phyloP scores from a whole-genome alignment of 2,888 invertebrate species.

The Eupithecia tripunctaria region DNA sequence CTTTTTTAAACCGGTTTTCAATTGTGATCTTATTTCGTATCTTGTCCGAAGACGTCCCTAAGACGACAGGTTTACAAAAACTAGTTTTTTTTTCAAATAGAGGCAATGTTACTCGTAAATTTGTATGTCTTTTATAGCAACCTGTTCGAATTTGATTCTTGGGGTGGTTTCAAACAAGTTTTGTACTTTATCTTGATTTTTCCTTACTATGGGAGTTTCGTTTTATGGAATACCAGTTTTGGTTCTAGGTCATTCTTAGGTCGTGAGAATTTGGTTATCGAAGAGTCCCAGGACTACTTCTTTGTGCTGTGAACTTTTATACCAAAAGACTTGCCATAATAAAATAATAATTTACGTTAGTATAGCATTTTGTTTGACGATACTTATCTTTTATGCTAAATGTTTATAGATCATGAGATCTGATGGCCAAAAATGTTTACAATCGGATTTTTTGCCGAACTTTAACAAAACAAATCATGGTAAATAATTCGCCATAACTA shows the following conservation, averaged over 20 bases:
- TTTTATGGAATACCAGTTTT: conserved; percentile 49
- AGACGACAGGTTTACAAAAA: conserved; percentile 62
- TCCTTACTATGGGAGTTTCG: conserved; percentile 29
- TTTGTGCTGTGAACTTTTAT: background rate
- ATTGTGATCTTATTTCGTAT: conserved; percentile 49
- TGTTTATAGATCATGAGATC: background rate
- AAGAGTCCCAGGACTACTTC: background rate
- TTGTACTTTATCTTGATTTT: conserved; percentile 1
- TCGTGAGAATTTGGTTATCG: conserved; percentile 24
- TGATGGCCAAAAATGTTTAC: background rate
- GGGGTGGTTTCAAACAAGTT: conserved; percentile 47
- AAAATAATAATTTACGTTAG: background rate
- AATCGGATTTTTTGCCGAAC: background rate
- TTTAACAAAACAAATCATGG: background rate
- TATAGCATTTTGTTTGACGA: background rate
- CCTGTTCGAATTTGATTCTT: conserved; percentile 54
- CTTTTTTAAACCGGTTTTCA: conserved; percentile 26
- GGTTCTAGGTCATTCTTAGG: conserved; percentile 46
- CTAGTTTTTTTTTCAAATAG: conserved; percentile 40
- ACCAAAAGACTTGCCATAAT: background rate
- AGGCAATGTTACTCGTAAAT: conserved; percentile 57
- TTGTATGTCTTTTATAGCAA: conserved; percentile 56
- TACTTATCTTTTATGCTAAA: background rate
- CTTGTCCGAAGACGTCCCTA: conserved; percentile 52
- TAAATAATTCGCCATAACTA: background rate